Evolutionary conservation across 2,888 invertebrate species (phyloP), one percentile per base, ranked within the genome.

Genomic region (Caenorhabditis sp.): DNA sequence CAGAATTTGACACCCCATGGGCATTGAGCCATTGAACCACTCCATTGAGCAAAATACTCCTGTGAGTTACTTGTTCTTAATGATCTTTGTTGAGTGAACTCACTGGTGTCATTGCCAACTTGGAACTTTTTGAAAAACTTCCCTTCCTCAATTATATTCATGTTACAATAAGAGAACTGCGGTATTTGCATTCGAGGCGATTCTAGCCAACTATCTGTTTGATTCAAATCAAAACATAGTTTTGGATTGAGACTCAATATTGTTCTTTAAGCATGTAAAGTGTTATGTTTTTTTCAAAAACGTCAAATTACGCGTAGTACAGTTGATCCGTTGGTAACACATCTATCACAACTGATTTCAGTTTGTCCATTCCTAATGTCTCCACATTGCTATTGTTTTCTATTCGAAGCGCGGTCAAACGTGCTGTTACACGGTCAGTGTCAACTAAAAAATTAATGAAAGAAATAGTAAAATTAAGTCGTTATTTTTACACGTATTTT

Each of bases 1-100:
- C 18, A 70, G 13, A 53, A 70, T 40, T n/a, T 70, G 70, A 53
- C 70, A 70, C 2, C 61, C 70, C 6, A 60, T 2, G 15, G 70
- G 70, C 61, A 70, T 70, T 0, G 35, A 37, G 0, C 11, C 37
- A 20, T 61, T 50, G n/a, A 70, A 61, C 32, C 18, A 18, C 58
- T 51, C 26, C 51, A 60, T 35, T 1, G 61, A 61, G 35, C 70
- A 70, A n/a, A 51, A 70, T 1, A 70, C 9, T 40, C 51, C 70
- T 70, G 26, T n/a, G 51, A 15, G 22, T 28, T 15, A 18, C 9
- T 9, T 60, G 13, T 18, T 40, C 20, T 40, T 3, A 37, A 35
- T 2, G 4, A 58, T n/a, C n/a, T n/a, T n/a, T n/a, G n/a, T n/a
- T n/a, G n/a, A n/a, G n/a, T n/a, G n/a, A n/a, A n/a, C 60, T 69